These are phyloP conservation scores for Cosmorhoe ocellata DNA, from an alignment of 2,888 invertebrate genomes.

Conservation along the genomic window DNA sequence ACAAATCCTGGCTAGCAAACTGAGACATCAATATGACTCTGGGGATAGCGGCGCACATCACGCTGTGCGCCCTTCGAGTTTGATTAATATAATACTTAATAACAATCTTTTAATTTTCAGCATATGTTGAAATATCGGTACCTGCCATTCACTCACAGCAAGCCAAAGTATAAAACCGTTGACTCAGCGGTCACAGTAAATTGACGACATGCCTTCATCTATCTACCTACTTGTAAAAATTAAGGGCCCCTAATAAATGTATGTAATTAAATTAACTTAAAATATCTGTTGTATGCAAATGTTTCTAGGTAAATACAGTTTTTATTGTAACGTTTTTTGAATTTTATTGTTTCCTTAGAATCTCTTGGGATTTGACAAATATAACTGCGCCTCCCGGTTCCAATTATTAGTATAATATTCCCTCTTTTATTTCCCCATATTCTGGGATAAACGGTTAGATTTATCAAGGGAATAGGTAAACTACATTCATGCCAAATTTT, in stretches of 20 bases:
- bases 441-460: too few relatives aligned
- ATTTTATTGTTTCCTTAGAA: slow-evolving; percentile 41
- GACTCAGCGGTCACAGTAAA: slow-evolving; percentile 69
- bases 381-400: too few relatives aligned
- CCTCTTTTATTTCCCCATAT: too few relatives aligned
- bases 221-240: slow-evolving; percentile 36
- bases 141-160: slow-evolving; percentile 98
- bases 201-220: slow-evolving; percentile 64
- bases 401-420: too few relatives aligned
- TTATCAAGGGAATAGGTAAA: too few relatives aligned
- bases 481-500: too few relatives aligned
- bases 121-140: slow-evolving; percentile 99
- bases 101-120: slow-evolving; percentile 79
- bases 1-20: too few relatives aligned
- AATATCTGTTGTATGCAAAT: slow-evolving; percentile 73
- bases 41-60: too few relatives aligned
- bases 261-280: slow-evolving; percentile 64
- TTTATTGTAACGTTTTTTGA: slow-evolving; percentile 71
- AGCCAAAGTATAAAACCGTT: slow-evolving; percentile 94
- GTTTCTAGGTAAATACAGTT: slow-evolving; percentile 77
- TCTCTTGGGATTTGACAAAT: too few relatives aligned
- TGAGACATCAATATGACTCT: too few relatives aligned
- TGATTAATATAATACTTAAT: background rate
- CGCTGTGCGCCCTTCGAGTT: too few relatives aligned
- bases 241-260: slow-evolving; percentile 49